A percentile compares a stretch with the other conserved stretches of the same genome.
These are phyloP conservation scores for Stichopus horrens DNA, from an alignment of 53 echinoderm and acorn worm species.

Conservation along the genomic window DNA sequence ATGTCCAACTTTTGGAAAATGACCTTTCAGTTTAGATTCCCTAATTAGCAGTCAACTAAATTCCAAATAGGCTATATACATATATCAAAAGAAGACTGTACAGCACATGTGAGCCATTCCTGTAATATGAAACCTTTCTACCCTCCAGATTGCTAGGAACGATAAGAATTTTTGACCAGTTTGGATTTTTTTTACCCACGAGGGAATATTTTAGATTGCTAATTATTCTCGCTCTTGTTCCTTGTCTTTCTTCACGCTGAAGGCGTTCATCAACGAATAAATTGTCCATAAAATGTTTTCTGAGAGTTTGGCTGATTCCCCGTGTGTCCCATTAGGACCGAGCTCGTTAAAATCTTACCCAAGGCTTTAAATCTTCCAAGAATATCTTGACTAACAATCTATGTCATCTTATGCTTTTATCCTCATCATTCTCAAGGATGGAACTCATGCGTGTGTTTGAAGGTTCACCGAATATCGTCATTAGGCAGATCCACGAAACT, in stretches of 20 bases:
- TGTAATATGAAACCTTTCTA: not conserved
- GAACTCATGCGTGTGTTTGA: too few relatives aligned
- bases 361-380: not conserved
- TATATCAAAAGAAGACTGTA: too few relatives aligned
- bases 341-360: not conserved
- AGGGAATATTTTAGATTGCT: not conserved
- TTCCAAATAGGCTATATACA: too few relatives aligned
- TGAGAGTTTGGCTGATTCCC: not conserved
- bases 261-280: not conserved
- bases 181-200: not conserved
- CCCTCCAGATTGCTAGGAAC: not conserved
- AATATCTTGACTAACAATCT: not conserved
- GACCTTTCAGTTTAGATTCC: too few relatives aligned
- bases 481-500: too few relatives aligned
- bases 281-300: not conserved
- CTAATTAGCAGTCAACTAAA: too few relatives aligned
- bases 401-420: too few relatives aligned
- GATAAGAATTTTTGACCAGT: not conserved
- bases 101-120: not conserved
- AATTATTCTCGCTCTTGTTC: not conserved
- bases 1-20: too few relatives aligned
- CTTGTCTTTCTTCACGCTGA: not conserved
- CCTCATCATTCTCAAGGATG: too few relatives aligned
- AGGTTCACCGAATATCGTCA: too few relatives aligned
- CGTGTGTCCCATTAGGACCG: not conserved